Percentiles rank a stretch among this genome's conserved stretches.
These are phyloP conservation scores for Lasiommata megera DNA, from an alignment of 2,888 invertebrate genomes.

Conservation along the genomic window DNA sequence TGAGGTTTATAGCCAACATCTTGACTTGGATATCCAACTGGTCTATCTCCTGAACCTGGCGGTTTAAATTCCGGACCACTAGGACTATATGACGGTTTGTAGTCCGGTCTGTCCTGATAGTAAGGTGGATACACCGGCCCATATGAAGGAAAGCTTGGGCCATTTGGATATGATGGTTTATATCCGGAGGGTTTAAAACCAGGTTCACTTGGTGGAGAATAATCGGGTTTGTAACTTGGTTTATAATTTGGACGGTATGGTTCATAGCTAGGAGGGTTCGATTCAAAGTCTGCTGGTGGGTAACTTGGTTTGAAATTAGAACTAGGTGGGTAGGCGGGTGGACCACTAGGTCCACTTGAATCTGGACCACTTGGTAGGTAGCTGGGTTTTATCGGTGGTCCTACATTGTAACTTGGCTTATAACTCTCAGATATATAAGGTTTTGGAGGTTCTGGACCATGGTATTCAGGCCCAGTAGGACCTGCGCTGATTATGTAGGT, in stretches of 20 bases:
- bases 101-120: background rate
- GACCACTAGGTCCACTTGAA: conserved; percentile 23
- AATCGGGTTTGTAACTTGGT: conserved; percentile 28
- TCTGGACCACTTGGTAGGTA: conserved; percentile 36
- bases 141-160: conserved; percentile 28
- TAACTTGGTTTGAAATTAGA: conserved; percentile 16
- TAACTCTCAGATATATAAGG: conserved; percentile 34
- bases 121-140: conserved; percentile 13
- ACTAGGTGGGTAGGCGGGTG: conserved; percentile 15
- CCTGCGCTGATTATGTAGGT: conserved; percentile 48
- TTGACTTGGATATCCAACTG: conserved; percentile 12
- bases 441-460: conserved; percentile 32
- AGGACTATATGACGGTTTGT: conserved; percentile 3
- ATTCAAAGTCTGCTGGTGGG: conserved; percentile 7
- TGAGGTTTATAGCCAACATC: conserved; percentile 26
- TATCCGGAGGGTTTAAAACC: conserved; percentile 7
- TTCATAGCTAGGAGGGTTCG: conserved; percentile 9
- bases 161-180: conserved; percentile 19
- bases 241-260: conserved; percentile 25
- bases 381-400: conserved; percentile 38
- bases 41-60: background rate
- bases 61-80: conserved; percentile 7
- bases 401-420: conserved; percentile 41
- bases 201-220: conserved; percentile 20
- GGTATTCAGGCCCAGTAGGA: conserved; percentile 43